These are phyloP conservation scores for Odocoileus virginianus DNA, from an alignment of 2,113 vertebrate genomes.

Conservation along the genomic window DNA sequence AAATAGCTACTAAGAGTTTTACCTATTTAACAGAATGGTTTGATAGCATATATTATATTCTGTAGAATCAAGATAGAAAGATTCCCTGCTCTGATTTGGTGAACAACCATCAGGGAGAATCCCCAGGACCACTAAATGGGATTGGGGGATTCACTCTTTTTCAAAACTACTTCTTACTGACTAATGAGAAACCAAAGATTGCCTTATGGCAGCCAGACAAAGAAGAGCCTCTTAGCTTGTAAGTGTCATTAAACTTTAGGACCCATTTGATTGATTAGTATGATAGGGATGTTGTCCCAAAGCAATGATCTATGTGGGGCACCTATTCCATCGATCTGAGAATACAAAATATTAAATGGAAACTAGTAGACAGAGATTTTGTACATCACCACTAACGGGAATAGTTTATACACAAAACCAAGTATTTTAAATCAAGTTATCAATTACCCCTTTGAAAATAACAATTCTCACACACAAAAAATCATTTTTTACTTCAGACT, in stretches of 20 bases:
- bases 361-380: not conserved
- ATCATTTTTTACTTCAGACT: not conserved
- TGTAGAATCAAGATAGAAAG: not conserved
- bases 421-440: not conserved
- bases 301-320: not conserved
- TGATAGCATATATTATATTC: not conserved
- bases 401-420: not conserved
- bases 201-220: not conserved
- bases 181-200: not conserved
- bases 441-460: not conserved
- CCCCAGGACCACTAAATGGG: accelerated
- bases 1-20: not conserved
- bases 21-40: not conserved
- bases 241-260: not conserved
- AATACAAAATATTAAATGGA: slow-evolving; percentile 12
- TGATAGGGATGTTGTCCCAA: not conserved
- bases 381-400: not conserved
- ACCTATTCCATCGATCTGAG: not conserved
- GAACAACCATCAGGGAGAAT: not conserved
- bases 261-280: not conserved
- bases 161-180: not conserved
- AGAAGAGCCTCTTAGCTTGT: not conserved
- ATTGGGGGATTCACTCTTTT: not conserved
- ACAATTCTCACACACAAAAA: not conserved
- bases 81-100: not conserved